Base-by-base conservation (phyloP, 2,888 invertebrate genomes). In the Eudasyphora cyanicolor region DNA sequence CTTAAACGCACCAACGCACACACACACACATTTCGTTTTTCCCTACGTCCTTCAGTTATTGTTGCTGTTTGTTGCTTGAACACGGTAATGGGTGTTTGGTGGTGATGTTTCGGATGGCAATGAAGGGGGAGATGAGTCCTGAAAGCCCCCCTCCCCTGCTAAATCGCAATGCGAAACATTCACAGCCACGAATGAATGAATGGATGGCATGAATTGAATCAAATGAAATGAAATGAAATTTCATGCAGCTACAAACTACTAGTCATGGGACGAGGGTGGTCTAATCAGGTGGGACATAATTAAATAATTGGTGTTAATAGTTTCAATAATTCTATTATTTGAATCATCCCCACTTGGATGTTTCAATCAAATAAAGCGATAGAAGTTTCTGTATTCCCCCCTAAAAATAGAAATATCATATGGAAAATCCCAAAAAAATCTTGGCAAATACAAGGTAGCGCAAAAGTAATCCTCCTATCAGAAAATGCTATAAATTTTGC, bases 181-280 rank as follows among this genome's bases (percentile, higher is more conserved):
- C 42, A 69, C 67, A 38, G 10, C 24, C 7, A 57, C 19, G 57
- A 14, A 82, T 71, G 82, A 82, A n/a, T n/a, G n/a, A 45, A 45
- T 45, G 45, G n/a, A 45, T 45, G 45, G 45, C 7, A 45, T 45
- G n/a, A 45, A 45, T 45, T 45, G 45, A 45, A 45, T 45, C 45
- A 45, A 45, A 45, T 45, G 45, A 45, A 45, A 82, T 76, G 76
- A 79, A 82, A 79, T 76, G 71, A 70, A 78, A 73, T 82, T 74
- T 78, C 62, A 54, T 82, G 57, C 71, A 71, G 51, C 70, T 60
- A 76, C 42, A 54, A 73, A 82, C 70, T 64, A 75, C 51, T 75
- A 24, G 57, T 57, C 57, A 57, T 57, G 1, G 24, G 1, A 27
- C 57, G 57, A 57, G 57, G 57, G 27, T 14, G 12, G 57, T 27